A percentile compares a stretch with the other conserved stretches of the same genome.
These are phyloP conservation scores for Eupithecia exiguata DNA, from an alignment of 2,888 invertebrate genomes.

Conservation along the genomic window DNA sequence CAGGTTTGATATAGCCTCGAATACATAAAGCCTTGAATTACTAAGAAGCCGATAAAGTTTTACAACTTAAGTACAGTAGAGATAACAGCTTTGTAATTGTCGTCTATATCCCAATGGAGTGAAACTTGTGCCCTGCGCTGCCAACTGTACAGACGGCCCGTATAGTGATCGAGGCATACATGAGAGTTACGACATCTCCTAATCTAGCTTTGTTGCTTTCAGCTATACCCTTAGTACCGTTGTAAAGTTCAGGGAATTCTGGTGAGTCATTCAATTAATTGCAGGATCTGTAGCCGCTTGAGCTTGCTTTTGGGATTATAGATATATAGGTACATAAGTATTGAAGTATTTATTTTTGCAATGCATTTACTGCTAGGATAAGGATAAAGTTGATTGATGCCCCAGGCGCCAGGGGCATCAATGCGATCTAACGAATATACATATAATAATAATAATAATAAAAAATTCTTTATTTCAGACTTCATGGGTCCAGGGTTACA, in stretches of 20 bases:
- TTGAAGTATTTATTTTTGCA: too few relatives aligned
- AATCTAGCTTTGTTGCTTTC: conserved; percentile 46
- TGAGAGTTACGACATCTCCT: conserved; percentile 45
- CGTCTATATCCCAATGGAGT: conserved; percentile 15
- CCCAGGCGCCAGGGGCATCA: too few relatives aligned
- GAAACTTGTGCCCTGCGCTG: conserved; percentile 23
- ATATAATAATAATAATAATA: too few relatives aligned
- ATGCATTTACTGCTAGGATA: too few relatives aligned
- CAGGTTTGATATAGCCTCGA: conserved; percentile 46
- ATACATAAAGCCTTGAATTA: conserved; percentile 54
- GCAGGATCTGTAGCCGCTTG: conserved; percentile 14
- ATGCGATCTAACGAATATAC: too few relatives aligned
- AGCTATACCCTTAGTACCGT: conserved; percentile 40
- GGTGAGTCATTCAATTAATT: conserved; percentile 32
- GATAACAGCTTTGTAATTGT: conserved; percentile 14
- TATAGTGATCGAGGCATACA: conserved; percentile 43
- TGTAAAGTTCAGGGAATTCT: conserved; percentile 37
- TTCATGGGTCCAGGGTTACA: too few relatives aligned
- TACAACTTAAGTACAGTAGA: conserved; percentile 45
- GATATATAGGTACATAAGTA: background rate
- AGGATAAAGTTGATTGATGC: too few relatives aligned
- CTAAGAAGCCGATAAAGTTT: conserved; percentile 58
- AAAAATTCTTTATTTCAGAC: too few relatives aligned
- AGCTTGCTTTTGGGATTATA: background rate
- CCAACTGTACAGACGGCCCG: conserved; percentile 24